These are phyloP conservation scores for Theonella swinhoei DNA, from an alignment of 37 sponge, comb jelly and placozoan species.

Conservation along the genomic window DNA sequence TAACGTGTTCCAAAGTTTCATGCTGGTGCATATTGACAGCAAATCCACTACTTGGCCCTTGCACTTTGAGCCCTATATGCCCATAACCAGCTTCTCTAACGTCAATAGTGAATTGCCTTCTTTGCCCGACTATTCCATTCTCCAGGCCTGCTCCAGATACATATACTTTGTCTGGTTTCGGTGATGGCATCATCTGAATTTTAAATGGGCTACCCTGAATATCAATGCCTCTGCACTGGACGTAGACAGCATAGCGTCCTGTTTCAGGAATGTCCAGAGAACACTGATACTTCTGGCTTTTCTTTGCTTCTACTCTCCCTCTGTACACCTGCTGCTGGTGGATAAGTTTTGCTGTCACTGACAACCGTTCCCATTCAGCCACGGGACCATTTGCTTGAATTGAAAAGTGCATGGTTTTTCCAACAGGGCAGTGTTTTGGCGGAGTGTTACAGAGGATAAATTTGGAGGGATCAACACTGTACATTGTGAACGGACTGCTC, in stretches of 20 bases:
- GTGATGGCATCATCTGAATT: slow-evolving; percentile 57
- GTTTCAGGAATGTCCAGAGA: slow-evolving; percentile 30
- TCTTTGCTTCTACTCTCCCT: slow-evolving; percentile 17
- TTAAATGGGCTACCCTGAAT: slow-evolving; percentile 82
- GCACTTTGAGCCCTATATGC: slow-evolving; percentile 59
- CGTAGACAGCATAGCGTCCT: slow-evolving; percentile 68
- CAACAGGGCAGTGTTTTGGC: slow-evolving; percentile 41
- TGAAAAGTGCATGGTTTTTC: slow-evolving; percentile 35
- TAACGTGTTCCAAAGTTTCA: slow-evolving; percentile 33
- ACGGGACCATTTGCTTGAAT: slow-evolving; percentile 15
- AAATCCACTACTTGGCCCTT: slow-evolving; percentile 79
- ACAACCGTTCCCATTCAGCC: slow-evolving; percentile 18
- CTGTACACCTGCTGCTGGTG: slow-evolving; percentile 12
- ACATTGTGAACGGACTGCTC: slow-evolving; percentile 72
- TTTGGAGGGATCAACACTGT: slow-evolving; percentile 5
- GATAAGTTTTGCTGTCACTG: neutral
- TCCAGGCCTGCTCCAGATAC: slow-evolving; percentile 56
- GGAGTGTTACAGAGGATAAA: slow-evolving; percentile 14
- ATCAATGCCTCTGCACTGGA: slow-evolving; percentile 66
- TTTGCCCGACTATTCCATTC: slow-evolving; percentile 53
- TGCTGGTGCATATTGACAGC: slow-evolving; percentile 57
- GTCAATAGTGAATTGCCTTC: slow-evolving; percentile 62
- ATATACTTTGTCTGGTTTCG: slow-evolving; percentile 68
- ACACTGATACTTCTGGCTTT: slow-evolving; percentile 19
- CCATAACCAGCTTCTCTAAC: slow-evolving; percentile 74